These are phyloP conservation scores for Lytechinus variegatus DNA, from an alignment of 35 echinoderm and acorn worm genomes.

Conservation along the genomic window DNA sequence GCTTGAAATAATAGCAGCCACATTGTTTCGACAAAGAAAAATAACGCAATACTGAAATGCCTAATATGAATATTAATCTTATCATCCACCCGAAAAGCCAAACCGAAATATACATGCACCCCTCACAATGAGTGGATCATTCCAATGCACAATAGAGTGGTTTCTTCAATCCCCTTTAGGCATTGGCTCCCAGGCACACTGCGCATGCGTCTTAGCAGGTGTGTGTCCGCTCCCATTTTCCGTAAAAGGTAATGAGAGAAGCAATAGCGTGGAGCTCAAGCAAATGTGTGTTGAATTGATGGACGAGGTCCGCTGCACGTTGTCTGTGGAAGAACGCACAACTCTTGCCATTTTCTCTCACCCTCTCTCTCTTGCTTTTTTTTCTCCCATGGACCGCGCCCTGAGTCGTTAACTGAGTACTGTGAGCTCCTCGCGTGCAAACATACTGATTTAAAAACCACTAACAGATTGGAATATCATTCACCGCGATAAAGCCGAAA, in stretches of 20 bases:
- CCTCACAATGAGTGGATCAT: background rate
- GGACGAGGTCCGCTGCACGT: constrained; percentile 17
- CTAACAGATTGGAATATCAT: constrained; percentile 26
- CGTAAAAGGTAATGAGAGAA: constrained; percentile 26
- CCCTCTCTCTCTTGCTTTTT: background rate
- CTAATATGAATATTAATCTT: no score
- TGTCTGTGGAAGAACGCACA: constrained; percentile 14
- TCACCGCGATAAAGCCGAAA: background rate
- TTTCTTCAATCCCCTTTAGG: background rate
- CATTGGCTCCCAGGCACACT: background rate
- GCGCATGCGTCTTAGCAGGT: background rate
- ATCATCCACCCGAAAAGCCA: background rate
- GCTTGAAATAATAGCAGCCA: background rate
- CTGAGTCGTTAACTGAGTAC: constrained; percentile 32
- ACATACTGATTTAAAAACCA: background rate
- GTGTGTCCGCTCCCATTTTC: constrained; percentile 51
- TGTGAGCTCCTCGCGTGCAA: background rate
- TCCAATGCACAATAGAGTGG: background rate
- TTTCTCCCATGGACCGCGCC: constrained; percentile 21
- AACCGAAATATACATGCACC: background rate
- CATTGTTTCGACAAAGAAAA: background rate
- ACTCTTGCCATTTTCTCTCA: constrained; percentile 7
- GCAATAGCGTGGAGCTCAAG: constrained; percentile 45
- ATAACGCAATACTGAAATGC: background rate
- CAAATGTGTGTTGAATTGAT: background rate